A percentile compares a stretch with the other conserved stretches of the same genome.
Evolutionary conservation across 2,888 invertebrate species (phyloP).

Genomic region (Parnassius orleans): DNA sequence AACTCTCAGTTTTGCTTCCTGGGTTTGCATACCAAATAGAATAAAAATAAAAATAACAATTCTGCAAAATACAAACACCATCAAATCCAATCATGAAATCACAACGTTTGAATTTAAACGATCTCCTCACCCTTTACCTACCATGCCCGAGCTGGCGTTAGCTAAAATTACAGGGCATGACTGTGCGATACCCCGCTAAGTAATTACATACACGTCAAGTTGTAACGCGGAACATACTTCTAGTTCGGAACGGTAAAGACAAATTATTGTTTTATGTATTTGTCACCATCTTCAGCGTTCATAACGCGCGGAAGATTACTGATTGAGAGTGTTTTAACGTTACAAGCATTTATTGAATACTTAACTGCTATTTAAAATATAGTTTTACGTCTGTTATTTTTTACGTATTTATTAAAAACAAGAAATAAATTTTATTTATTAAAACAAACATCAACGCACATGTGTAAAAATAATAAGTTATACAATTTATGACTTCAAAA

Average conservation of each 20-base stretch:
- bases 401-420: too few species aligned
- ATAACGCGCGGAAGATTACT: not conserved
- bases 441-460: too few species aligned
- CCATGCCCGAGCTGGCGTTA: slow-evolving; percentile 35
- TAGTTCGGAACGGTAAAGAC: slow-evolving; percentile 35
- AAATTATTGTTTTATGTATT: slow-evolving; percentile 28
- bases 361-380: too few species aligned
- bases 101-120: slow-evolving; percentile 21
- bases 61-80: not conserved
- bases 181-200: slow-evolving; percentile 66
- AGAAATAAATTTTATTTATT: too few species aligned
- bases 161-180: slow-evolving; percentile 76
- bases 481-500: too few species aligned
- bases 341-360: too few species aligned
- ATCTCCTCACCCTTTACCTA: slow-evolving; percentile 10
- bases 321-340: too few species aligned
- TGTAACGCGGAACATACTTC: slow-evolving; percentile 50
- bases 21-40: too few species aligned
- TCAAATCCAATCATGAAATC: slow-evolving; percentile 14
- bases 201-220: slow-evolving; percentile 75
- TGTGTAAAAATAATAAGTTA: too few species aligned
- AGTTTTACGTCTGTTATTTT: too few species aligned
- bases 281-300: slow-evolving; percentile 3
- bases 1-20: too few species aligned
- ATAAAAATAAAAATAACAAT: too few species aligned